Evolutionary conservation across 2,797 vertebrate species (phyloP).

Genomic region (Gymnothorax reevesii): DNA sequence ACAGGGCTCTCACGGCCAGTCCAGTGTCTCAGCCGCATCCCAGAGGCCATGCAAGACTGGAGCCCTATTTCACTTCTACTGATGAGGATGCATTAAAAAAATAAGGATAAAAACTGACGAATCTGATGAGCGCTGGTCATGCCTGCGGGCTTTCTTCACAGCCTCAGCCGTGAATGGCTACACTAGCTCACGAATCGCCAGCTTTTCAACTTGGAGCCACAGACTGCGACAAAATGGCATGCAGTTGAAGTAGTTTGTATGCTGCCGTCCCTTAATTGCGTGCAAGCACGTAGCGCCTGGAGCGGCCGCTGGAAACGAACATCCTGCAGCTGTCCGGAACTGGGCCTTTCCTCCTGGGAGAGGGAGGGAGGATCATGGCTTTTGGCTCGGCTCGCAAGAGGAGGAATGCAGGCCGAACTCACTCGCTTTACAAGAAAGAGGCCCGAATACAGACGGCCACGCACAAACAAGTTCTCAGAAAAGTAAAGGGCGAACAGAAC

Average conservation of each 20-base stretch:
- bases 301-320: not conserved
- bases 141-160: no score
- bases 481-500: not conserved
- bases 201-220: not conserved
- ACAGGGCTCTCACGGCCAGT: no score
- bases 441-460: not conserved
- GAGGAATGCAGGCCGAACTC: not conserved
- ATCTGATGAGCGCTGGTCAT: not conserved
- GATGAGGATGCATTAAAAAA: not conserved
- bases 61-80: conserved; percentile 21
- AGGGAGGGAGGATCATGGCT: not conserved
- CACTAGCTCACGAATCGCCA: not conserved
- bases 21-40: not conserved
- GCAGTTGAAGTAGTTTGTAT: not conserved
- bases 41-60: not conserved
- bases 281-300: not conserved
- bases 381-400: not conserved
- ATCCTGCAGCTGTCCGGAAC: conserved; percentile 3
- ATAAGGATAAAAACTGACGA: not conserved
- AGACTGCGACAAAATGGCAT: not conserved
- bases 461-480: not conserved
- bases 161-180: not conserved
- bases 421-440: not conserved
- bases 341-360: not conserved
- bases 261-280: not conserved